These are phyloP conservation scores for Progne subis DNA, from an alignment of 2,113 vertebrate species.

Conservation along the genomic window DNA sequence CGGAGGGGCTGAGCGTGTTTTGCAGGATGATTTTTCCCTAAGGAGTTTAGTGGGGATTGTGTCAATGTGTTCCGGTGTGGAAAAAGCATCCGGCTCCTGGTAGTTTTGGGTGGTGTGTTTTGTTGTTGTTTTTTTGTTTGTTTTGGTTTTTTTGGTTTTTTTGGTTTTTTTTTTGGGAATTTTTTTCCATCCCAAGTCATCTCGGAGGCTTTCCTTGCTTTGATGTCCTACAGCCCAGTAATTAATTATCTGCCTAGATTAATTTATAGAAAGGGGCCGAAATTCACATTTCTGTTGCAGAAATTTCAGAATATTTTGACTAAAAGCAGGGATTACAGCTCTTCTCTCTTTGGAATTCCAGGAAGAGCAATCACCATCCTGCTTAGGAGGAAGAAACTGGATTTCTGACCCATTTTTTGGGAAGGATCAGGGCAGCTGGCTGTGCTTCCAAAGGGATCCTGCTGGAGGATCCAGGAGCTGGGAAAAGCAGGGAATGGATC, in stretches of 20 bases:
- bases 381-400: neutral
- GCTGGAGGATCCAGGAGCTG: neutral
- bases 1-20: neutral
- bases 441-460: neutral
- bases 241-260: neutral
- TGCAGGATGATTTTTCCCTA: neutral
- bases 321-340: neutral
- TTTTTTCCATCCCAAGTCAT: neutral
- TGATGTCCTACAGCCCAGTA: neutral
- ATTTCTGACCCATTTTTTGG: neutral
- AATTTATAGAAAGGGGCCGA: neutral
- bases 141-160: no score
- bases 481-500: neutral
- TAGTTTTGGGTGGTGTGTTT: neutral
- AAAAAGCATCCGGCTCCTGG: neutral
- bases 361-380: rapidly evolving
- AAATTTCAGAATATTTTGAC: rapidly evolving
- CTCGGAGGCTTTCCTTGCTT: neutral
- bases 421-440: neutral
- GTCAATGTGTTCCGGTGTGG: rapidly evolving
- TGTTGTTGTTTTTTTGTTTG: no score
- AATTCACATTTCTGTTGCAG: neutral
- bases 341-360: neutral
- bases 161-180: neutral
- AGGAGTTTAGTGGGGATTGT: neutral